A percentile compares a stretch with the other conserved stretches of the same genome.
These are phyloP conservation scores for Montipora foliosa DNA, from an alignment of 64 coral and sea anemone genomes.

Conservation along the genomic window DNA sequence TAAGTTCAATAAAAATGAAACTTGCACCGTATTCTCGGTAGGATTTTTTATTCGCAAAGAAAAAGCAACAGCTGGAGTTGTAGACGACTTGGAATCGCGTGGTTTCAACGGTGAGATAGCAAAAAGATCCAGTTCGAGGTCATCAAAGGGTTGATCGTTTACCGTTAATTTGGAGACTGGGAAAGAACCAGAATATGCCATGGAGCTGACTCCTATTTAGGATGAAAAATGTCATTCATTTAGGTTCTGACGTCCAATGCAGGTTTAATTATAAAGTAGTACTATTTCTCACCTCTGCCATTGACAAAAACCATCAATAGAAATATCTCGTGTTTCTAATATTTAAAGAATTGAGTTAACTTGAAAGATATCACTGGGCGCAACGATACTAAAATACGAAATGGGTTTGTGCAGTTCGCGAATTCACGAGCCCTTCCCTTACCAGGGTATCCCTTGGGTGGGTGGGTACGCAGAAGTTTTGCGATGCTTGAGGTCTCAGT, in stretches of 20 bases:
- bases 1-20: constrained; percentile 86
- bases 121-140: constrained; percentile 77
- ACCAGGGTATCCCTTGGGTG: constrained; percentile 80
- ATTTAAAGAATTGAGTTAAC: too few species aligned
- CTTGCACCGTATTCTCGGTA: constrained; percentile 39
- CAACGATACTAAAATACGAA: too few species aligned
- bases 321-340: too few species aligned
- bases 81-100: constrained; percentile 76
- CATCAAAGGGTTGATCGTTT: constrained; percentile 1
- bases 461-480: constrained; percentile 73
- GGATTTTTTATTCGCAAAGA: constrained; percentile 76
- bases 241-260: background rate
- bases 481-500: constrained; percentile 47
- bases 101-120: constrained; percentile 79
- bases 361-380: too few species aligned
- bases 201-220: constrained; percentile 54
- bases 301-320: too few species aligned
- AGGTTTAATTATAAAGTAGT: too few species aligned
- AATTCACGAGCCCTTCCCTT: background rate
- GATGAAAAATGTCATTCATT: background rate
- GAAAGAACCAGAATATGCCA: constrained; percentile 85
- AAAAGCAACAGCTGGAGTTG: constrained; percentile 83
- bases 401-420: background rate
- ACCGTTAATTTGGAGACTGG: constrained; percentile 84
- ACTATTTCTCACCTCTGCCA: too few species aligned